Percentiles rank a stretch among this genome's conserved stretches.
These are phyloP conservation scores for Saguinus midas DNA, from an alignment of 2,113 vertebrate genomes.

Conservation along the genomic window DNA sequence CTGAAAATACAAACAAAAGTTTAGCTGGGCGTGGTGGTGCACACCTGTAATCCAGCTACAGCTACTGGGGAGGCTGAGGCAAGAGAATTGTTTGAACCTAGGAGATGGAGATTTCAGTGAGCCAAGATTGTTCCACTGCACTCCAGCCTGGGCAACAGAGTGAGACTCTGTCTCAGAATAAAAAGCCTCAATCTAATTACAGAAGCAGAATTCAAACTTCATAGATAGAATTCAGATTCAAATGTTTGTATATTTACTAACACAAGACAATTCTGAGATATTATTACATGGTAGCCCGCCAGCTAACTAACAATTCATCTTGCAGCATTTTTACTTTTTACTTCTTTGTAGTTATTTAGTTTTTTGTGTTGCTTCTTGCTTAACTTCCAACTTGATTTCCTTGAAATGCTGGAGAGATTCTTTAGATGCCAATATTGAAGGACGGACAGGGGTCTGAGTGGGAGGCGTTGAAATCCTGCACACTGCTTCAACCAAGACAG, in stretches of 20 bases:
- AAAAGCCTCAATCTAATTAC: constrained; percentile 10
- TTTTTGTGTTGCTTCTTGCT: constrained; percentile 4
- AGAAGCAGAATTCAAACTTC: neutral
- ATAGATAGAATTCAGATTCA: constrained; percentile 3
- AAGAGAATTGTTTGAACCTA: no score
- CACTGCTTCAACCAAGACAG: neutral
- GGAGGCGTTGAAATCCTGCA: neutral
- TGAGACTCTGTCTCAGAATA: neutral
- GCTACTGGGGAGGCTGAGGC: no score
- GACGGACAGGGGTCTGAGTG: neutral
- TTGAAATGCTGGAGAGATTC: neutral
- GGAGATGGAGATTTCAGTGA: no score
- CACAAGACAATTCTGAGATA: neutral
- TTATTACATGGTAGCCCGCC: neutral
- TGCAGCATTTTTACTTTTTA: neutral
- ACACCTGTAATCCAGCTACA: no score
- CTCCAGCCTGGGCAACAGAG: no score
- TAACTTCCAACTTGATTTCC: neutral
- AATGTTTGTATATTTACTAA: neutral
- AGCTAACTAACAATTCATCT: neutral
- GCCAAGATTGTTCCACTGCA: no score
- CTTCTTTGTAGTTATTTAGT: constrained; percentile 32
- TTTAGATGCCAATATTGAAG: constrained; percentile 11
- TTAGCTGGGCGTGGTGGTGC: no score
- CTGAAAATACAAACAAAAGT: no score